These are phyloP conservation scores for Proctacanthus coquilletti DNA, from an alignment of 1,140 invertebrate genomes.

Conservation along the genomic window DNA sequence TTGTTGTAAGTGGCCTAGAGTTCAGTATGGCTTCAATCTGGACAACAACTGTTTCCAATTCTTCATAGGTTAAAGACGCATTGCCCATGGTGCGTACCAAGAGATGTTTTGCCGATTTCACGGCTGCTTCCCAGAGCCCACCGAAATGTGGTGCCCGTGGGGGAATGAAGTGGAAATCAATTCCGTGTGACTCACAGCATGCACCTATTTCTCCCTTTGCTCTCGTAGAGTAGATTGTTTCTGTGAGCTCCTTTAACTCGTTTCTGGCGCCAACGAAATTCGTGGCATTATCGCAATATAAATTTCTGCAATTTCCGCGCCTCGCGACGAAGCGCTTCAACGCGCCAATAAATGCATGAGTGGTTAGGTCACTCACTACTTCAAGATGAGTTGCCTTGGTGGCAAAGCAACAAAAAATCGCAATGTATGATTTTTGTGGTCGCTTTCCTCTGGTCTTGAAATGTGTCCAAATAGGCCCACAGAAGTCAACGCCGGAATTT, in stretches of 20 bases:
- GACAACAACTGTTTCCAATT: constrained; percentile 10
- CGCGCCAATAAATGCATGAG: constrained; percentile 14
- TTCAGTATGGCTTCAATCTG: constrained; percentile 16
- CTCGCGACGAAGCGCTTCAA: constrained; percentile 18
- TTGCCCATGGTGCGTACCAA: constrained; percentile 10
- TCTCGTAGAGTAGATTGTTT: not conserved
- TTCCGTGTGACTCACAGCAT: constrained; percentile 7
- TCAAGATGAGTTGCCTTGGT: constrained; percentile 20
- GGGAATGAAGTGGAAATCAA: constrained; percentile 16
- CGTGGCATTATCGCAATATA: constrained; percentile 20
- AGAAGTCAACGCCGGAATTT: constrained; percentile 19
- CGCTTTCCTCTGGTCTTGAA: constrained; percentile 3
- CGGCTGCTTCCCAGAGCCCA: constrained; percentile 16
- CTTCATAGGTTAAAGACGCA: constrained; percentile 9
- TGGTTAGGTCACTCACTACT: constrained; percentile 12
- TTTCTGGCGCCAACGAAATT: constrained; percentile 14
- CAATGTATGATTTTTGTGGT: constrained; percentile 12
- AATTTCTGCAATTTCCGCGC: constrained; percentile 8
- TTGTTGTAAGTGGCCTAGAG: constrained; percentile 11
- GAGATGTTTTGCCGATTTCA: constrained; percentile 17
- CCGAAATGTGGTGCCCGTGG: constrained; percentile 15
- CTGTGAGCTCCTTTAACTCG: constrained; percentile 7
- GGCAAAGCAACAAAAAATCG: constrained; percentile 15
- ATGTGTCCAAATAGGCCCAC: constrained; percentile 16
- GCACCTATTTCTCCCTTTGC: not conserved